Conservation (phyloP, 2,888 invertebrate genomes). For the Drosophila trichaetosa region DNA sequence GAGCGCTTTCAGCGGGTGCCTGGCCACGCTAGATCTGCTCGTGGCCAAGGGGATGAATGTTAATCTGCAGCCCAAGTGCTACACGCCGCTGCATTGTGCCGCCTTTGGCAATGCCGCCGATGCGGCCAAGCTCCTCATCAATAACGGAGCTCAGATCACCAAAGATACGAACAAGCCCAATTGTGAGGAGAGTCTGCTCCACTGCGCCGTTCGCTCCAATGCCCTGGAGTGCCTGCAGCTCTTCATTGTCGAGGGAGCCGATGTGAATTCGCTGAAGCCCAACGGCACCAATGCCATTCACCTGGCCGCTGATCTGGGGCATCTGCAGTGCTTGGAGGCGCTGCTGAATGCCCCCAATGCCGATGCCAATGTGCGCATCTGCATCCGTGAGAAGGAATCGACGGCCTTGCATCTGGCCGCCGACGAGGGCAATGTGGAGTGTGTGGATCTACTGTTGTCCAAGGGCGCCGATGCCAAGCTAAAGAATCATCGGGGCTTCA, state of each 20-base stretch:
- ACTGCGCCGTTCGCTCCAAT: conserved; percentile 94
- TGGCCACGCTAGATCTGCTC: conserved; percentile 89
- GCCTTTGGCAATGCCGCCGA: conserved; percentile 94
- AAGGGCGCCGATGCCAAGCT: conserved; percentile 91
- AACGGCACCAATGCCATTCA: conserved; percentile 93
- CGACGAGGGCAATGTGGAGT: conserved; percentile 93
- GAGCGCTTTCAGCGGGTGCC: conserved; percentile 91
- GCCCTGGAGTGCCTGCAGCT: conserved; percentile 92
- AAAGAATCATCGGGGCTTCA: conserved; percentile 92
- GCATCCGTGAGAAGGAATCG: conserved; percentile 90
- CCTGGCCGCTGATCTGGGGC: conserved; percentile 92
- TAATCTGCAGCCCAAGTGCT: conserved; percentile 89
- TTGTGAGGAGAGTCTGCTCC: conserved; percentile 91
- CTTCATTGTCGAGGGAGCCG: conserved; percentile 90
- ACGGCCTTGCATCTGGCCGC: conserved; percentile 94
- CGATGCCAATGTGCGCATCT: conserved; percentile 89
- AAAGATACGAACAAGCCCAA: conserved; percentile 88
- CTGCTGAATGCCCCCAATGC: conserved; percentile 90
- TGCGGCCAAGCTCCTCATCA: conserved; percentile 91
- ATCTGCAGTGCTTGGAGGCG: conserved; percentile 90
- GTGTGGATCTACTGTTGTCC: conserved; percentile 90
- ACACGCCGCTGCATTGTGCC: conserved; percentile 94
- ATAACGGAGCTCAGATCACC: conserved; percentile 89
- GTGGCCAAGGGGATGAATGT: conserved; percentile 89
- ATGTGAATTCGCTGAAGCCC: conserved; percentile 90